These are phyloP conservation scores for Rousettus leschenaultii DNA, from an alignment of 2,113 vertebrate species.

Conservation along the genomic window DNA sequence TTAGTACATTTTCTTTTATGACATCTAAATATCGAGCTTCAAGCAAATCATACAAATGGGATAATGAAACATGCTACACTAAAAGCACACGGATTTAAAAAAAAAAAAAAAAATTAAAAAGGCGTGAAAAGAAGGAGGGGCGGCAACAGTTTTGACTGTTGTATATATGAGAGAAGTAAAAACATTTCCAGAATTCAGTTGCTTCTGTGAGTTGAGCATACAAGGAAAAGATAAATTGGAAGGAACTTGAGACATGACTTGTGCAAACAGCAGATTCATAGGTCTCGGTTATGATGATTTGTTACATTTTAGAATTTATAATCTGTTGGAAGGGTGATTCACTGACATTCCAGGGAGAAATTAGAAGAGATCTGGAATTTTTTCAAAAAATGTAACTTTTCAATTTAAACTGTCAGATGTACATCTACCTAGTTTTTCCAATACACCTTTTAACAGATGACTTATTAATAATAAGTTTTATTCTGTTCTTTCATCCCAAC, in stretches of 20 bases:
- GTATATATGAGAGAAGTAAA: background rate
- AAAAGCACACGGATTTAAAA: background rate
- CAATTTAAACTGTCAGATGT: background rate
- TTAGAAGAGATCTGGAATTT: background rate
- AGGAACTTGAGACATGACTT: background rate
- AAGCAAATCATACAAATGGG: constrained; percentile 14
- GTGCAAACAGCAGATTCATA: background rate
- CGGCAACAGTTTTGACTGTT: background rate
- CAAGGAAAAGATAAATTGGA: background rate
- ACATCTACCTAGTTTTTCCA: background rate
- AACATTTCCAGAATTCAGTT: constrained; percentile 1
- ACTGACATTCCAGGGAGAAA: background rate
- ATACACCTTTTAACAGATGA: constrained; percentile 2
- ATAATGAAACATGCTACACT: constrained; percentile 1
- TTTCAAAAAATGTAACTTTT: background rate
- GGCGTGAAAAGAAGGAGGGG: background rate
- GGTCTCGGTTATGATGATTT: constrained; percentile 6
- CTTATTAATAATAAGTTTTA: background rate
- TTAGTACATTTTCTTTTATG: constrained; percentile 30
- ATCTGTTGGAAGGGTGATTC: background rate
- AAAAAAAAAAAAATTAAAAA: background rate
- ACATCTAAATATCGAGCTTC: background rate
- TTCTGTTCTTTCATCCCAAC: background rate
- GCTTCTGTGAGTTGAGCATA: background rate
- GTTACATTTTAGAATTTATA: background rate